phyloP scores from a whole-genome alignment of 2,888 invertebrate species.

The Drosophila atripex region DNA sequence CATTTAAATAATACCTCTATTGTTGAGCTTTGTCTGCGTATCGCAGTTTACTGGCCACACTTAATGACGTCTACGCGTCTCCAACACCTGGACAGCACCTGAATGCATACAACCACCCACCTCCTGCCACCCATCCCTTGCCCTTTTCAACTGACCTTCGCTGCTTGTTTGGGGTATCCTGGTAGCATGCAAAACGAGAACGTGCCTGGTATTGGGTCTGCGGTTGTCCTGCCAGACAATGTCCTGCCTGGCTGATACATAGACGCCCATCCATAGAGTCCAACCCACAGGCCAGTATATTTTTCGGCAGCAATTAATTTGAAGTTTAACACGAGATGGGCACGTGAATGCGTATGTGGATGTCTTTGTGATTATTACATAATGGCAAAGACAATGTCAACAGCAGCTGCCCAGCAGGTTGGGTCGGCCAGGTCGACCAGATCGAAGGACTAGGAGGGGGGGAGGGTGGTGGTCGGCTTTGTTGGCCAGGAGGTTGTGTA shows the following conservation, averaged over 20 bases:
- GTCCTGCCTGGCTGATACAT: slow-evolving; percentile 11
- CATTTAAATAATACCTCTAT: slow-evolving; percentile 21
- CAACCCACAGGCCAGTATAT: slow-evolving; percentile 41
- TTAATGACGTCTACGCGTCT: slow-evolving; percentile 74
- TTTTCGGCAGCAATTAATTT: slow-evolving; percentile 78
- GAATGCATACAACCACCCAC: slow-evolving; percentile 18
- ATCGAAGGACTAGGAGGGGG: not conserved
- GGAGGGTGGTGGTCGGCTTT: slow-evolving; percentile 9
- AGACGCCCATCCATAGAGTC: slow-evolving; percentile 4
- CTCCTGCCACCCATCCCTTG: slow-evolving; percentile 44
- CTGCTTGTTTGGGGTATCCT: slow-evolving; percentile 16
- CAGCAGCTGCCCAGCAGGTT: slow-evolving; percentile 7
- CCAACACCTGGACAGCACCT: slow-evolving; percentile 17
- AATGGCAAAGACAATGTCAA: slow-evolving; percentile 48
- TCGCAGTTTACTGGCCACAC: slow-evolving; percentile 72
- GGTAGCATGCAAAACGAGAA: slow-evolving; percentile 35
- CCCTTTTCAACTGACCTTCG: slow-evolving; percentile 34
- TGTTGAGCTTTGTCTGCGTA: slow-evolving; percentile 60
- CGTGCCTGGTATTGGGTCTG: slow-evolving; percentile 73
- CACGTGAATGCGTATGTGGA: slow-evolving; percentile 10
- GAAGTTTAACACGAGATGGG: slow-evolving; percentile 66
- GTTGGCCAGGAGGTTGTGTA: slow-evolving; percentile 31
- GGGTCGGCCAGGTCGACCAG: not conserved
- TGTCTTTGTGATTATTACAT: slow-evolving; percentile 60
- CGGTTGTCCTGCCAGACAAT: slow-evolving; percentile 63